A percentile compares a stretch with the other conserved stretches of the same genome.
Evolutionary conservation across 2,113 vertebrate species (phyloP).

Genomic region (Zingel zingel): DNA sequence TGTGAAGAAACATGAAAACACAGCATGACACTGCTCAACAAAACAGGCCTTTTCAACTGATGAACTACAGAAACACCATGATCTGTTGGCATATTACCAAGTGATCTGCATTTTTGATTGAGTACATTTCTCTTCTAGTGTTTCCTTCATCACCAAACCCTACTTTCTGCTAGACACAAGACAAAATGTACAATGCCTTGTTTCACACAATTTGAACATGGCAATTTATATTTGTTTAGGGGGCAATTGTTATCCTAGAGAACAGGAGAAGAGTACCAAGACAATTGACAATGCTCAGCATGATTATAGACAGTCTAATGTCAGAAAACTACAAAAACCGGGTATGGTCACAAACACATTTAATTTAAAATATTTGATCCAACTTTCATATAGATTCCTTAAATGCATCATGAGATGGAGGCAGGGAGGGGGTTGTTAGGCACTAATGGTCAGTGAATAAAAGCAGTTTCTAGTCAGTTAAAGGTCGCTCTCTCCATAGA

Average conservation of each 20-base stretch:
- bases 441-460: constrained; percentile 33
- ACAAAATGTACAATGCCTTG: constrained; percentile 2
- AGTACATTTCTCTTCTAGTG: not conserved
- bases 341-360: constrained; percentile 40
- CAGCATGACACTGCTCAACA: not conserved
- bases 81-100: constrained; percentile 3
- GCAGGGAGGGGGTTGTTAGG: not conserved
- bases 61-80: not conserved
- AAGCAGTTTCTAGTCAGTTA: constrained; percentile 75
- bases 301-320: constrained; percentile 37
- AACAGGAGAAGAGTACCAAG: constrained; percentile 8
- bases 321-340: constrained; percentile 35
- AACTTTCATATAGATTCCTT: constrained; percentile 46
- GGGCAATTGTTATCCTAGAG: constrained; percentile 13
- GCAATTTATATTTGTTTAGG: constrained; percentile 24
- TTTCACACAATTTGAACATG: constrained; percentile 27
- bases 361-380: constrained; percentile 40
- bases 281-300: constrained; percentile 38
- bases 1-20: constrained; percentile 35
- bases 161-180: constrained; percentile 34
- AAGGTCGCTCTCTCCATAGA: constrained; percentile 97
- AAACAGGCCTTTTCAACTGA: constrained; percentile 25
- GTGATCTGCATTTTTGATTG: constrained; percentile 12
- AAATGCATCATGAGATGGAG: constrained; percentile 37
- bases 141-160: not conserved